A percentile compares a stretch with the other conserved stretches of the same genome.
Conservation (phyloP, 2,113 vertebrate species). For the Isichthys henryi region DNA sequence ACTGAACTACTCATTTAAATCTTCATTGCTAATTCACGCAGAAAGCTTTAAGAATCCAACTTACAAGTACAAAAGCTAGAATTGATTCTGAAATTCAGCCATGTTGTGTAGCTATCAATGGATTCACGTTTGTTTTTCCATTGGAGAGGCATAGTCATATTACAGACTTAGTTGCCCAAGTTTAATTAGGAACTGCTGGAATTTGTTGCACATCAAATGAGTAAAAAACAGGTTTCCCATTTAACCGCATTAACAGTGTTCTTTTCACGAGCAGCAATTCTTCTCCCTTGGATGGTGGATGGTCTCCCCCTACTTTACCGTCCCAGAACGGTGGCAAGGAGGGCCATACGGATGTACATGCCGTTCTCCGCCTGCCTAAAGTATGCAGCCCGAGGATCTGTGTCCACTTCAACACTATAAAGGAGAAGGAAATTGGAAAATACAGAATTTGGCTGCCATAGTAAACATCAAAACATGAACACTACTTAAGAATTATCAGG, state of each 20-base stretch:
- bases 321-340: slow-evolving; percentile 81
- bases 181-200: background rate
- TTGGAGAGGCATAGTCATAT: background rate
- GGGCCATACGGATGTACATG: slow-evolving; percentile 96
- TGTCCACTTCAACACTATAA: slow-evolving; percentile 81
- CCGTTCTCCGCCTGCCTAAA: slow-evolving; percentile 95
- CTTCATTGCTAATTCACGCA: background rate
- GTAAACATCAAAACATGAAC: background rate
- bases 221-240: background rate
- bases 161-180: background rate
- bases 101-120: background rate
- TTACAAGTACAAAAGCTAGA: background rate
- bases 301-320: slow-evolving; percentile 47
- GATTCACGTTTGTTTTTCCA: background rate
- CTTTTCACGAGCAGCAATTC: background rate
- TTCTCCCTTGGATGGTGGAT: background rate
- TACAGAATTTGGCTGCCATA: background rate
- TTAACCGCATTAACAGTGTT: background rate
- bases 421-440: background rate
- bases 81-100: background rate
- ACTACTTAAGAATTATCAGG: background rate
- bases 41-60: background rate
- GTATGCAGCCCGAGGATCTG: slow-evolving; percentile 86
- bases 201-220: background rate
- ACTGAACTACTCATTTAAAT: no score